phyloP scores from a whole-genome alignment of 2,797 vertebrate species.

The Antrozous pallidus region DNA sequence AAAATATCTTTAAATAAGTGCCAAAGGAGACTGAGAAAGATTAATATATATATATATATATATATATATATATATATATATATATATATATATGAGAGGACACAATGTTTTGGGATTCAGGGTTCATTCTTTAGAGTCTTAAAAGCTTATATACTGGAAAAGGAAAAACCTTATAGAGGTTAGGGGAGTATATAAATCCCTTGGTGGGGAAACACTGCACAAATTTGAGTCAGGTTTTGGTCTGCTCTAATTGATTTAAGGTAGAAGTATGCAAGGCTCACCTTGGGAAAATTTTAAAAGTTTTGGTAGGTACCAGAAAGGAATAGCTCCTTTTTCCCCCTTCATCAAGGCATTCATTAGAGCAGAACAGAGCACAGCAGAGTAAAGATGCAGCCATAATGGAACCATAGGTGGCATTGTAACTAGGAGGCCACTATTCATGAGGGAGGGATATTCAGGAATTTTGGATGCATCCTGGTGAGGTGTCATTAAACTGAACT shows the following conservation, averaged over 20 bases:
- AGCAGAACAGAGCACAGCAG: neutral
- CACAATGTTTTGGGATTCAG: neutral
- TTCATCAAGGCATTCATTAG: neutral
- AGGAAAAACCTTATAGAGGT: neutral
- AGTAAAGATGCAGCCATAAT: no score
- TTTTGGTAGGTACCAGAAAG: neutral
- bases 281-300: neutral
- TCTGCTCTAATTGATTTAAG: neutral
- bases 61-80: no score
- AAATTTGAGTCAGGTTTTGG: neutral
- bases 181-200: no score
- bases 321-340: neutral
- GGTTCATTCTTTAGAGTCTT: neutral
- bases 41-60: no score
- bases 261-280: neutral
- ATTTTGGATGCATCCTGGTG: neutral
- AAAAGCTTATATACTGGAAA: neutral
- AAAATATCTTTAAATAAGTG: neutral
- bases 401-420: neutral
- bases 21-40: neutral
- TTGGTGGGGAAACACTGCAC: neutral
- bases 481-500: neutral
- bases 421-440: rapidly evolving
- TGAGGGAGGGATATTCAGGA: neutral
- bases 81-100: no score